Conservation (phyloP, 2,113 vertebrate genomes). For the Pica pica region DNA sequence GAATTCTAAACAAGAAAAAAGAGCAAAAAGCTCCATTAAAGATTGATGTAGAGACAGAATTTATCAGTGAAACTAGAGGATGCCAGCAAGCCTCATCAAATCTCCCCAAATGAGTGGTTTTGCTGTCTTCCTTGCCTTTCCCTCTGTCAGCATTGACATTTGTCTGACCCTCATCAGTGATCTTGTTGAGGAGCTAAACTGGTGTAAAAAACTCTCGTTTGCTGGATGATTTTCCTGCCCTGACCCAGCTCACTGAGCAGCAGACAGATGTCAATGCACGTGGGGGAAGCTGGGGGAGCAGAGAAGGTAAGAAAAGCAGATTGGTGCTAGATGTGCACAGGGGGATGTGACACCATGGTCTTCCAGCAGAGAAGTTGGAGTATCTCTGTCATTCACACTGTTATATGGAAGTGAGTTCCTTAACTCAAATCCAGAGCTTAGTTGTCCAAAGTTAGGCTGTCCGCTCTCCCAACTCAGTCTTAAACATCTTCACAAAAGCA, state of each 20-base stretch:
- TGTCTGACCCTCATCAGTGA: neutral
- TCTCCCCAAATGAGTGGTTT: neutral
- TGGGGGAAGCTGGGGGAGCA: neutral
- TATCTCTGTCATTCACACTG: neutral
- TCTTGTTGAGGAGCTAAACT: neutral
- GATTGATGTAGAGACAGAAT: neutral
- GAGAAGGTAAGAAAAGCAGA: neutral
- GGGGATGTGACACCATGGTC: rapidly evolving
- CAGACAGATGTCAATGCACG: neutral
- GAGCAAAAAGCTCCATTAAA: neutral
- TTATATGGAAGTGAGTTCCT: neutral
- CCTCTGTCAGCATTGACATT: neutral
- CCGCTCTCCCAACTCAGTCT: neutral
- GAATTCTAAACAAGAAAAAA: neutral
- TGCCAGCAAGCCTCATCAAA: neutral
- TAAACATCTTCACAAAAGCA: neutral
- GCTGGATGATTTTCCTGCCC: neutral
- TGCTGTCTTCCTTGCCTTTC: neutral
- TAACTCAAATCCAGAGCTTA: neutral
- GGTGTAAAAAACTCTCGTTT: neutral
- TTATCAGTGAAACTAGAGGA: neutral
- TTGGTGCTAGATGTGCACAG: neutral
- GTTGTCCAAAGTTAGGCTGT: neutral
- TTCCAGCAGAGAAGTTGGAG: neutral
- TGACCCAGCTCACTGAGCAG: neutral